A percentile compares a stretch with the other conserved stretches of the same genome.
Conservation (phyloP, 2,797 vertebrate species). For the Gymnothorax reevesii region DNA sequence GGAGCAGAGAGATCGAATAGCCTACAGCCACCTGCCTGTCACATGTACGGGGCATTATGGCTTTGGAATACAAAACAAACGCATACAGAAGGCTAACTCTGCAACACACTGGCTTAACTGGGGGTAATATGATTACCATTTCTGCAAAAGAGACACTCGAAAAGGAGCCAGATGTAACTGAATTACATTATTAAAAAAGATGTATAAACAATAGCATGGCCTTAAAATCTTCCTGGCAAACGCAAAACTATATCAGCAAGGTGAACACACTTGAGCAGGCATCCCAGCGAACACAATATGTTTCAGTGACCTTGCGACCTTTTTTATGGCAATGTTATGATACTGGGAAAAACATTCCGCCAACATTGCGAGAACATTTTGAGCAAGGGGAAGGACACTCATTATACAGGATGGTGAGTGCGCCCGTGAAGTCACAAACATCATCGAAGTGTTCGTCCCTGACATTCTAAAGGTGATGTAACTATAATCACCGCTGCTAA, state of each 20-base stretch:
- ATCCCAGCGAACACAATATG: too few species aligned
- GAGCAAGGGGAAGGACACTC: too few species aligned
- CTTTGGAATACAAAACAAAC: neutral
- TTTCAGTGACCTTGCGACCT: too few species aligned
- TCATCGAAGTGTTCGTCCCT: too few species aligned
- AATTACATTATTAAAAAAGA: neutral
- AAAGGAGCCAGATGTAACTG: neutral
- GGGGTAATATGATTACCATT: neutral
- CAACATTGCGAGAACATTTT: too few species aligned
- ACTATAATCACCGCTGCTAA: too few species aligned
- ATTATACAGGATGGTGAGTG: too few species aligned
- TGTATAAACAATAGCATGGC: neutral
- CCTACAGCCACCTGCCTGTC: neutral
- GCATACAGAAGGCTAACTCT: neutral
- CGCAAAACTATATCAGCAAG: neutral
- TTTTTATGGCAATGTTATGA: too few species aligned
- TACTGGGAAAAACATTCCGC: too few species aligned
- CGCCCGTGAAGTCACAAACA: too few species aligned
- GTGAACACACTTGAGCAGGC: too few species aligned
- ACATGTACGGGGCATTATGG: neutral
- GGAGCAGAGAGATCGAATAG: slow-evolving; percentile 9
- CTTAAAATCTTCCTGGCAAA: neutral
- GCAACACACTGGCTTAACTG: neutral
- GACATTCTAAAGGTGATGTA: too few species aligned
- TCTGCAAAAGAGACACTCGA: neutral